Percentiles rank a stretch among this genome's conserved stretches.
Conservation (phyloP, 2,888 invertebrate genomes). For the Conchocele bisecta region DNA sequence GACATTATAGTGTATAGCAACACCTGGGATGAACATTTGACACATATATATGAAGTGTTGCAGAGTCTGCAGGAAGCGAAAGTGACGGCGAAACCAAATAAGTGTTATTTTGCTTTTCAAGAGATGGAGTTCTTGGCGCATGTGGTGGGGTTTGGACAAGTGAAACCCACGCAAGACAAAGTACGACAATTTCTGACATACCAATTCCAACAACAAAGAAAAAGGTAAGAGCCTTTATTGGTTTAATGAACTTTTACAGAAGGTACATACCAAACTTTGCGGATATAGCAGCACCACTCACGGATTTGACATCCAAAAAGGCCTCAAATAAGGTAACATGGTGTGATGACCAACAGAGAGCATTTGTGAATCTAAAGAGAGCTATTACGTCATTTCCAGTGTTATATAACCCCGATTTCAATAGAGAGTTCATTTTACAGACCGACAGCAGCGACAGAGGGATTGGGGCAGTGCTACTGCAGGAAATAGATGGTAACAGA, state of each 20-base stretch:
- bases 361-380: not conserved
- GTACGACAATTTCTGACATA: not conserved
- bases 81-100: not conserved
- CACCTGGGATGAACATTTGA: not conserved
- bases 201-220: not conserved
- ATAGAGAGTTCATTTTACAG: too few species aligned
- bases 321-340: constrained; percentile 2
- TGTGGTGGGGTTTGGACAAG: not conserved
- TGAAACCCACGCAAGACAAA: not conserved
- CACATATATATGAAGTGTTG: not conserved
- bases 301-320: not conserved
- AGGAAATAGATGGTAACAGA: too few species aligned
- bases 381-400: too few species aligned
- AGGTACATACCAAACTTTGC: not conserved
- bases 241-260: not conserved
- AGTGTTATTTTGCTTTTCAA: not conserved
- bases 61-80: not conserved
- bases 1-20: not conserved
- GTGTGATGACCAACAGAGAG: not conserved
- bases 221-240: not conserved
- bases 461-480: too few species aligned
- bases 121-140: not conserved
- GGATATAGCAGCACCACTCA: not conserved
- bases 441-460: too few species aligned
- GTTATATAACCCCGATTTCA: too few species aligned